phyloP scores from a whole-genome alignment of 2,888 invertebrate species.

The Harpalus rubripes region DNA sequence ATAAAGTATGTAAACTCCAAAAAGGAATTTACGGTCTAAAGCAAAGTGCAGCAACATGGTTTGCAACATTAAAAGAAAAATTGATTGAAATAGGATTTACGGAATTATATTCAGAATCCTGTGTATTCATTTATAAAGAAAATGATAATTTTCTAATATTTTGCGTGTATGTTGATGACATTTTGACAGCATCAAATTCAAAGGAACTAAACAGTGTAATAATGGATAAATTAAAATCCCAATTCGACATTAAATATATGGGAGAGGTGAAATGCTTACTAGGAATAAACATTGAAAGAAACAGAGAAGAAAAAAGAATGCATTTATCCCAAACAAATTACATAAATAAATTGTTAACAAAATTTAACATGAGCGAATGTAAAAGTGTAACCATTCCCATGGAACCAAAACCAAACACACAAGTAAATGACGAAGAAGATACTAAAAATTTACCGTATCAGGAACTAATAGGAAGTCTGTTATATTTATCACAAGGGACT shows the following conservation, averaged over 20 bases:
- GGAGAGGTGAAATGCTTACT: background rate
- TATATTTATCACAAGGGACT: too few species aligned
- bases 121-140: too few species aligned
- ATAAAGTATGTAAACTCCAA: constrained; percentile 18
- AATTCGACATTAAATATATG: constrained; percentile 9
- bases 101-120: too few species aligned
- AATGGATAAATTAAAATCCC: constrained; percentile 20
- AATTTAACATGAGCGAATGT: background rate
- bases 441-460: too few species aligned
- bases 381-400: too few species aligned
- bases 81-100: too few species aligned
- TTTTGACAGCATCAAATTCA: background rate
- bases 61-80: too few species aligned
- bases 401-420: too few species aligned
- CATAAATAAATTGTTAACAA: background rate
- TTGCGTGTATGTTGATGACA: too few species aligned
- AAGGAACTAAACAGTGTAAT: background rate
- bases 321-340: background rate
- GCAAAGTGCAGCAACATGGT: constrained; percentile 33
- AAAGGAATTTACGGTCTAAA: constrained; percentile 25
- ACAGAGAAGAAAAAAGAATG: background rate
- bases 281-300: background rate
- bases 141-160: too few species aligned
- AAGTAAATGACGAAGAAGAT: too few species aligned
- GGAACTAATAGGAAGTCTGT: too few species aligned